Conservation (phyloP, 1,140 invertebrate species). For the Arctopsyche grandis region DNA sequence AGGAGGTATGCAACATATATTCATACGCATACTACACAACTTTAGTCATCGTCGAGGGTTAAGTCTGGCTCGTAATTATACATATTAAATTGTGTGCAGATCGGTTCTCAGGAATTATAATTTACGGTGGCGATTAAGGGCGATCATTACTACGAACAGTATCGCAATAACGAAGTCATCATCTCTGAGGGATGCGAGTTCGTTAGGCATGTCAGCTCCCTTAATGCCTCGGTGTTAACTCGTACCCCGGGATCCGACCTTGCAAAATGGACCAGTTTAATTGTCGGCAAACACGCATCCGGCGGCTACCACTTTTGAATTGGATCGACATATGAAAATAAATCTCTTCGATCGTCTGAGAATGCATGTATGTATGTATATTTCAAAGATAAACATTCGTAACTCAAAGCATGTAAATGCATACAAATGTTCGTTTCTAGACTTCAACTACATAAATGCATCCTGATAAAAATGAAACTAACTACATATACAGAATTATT, state of each 20-base stretch:
- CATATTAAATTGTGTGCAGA: neutral
- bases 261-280: neutral
- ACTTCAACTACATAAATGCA: too few relatives aligned
- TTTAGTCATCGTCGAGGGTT: too few relatives aligned
- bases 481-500: too few relatives aligned
- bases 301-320: neutral
- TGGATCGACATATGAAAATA: neutral
- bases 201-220: conserved; percentile 28
- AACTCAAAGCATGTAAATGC: too few relatives aligned
- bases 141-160: neutral
- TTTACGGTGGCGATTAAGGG: neutral
- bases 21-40: too few relatives aligned
- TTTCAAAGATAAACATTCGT: too few relatives aligned
- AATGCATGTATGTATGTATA: too few relatives aligned
- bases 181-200: neutral
- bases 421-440: too few relatives aligned
- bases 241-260: neutral
- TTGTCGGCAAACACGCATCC: conserved; percentile 20
- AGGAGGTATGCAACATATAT: too few relatives aligned
- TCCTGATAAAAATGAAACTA: too few relatives aligned
- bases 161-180: neutral
- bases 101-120: neutral
- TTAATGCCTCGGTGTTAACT: neutral
- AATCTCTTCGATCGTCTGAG: too few relatives aligned
- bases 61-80: neutral